A percentile compares a stretch with the other conserved stretches of the same genome.
phyloP scores from a whole-genome alignment of 2,113 vertebrate genomes.

The Leucopternis melanops region DNA sequence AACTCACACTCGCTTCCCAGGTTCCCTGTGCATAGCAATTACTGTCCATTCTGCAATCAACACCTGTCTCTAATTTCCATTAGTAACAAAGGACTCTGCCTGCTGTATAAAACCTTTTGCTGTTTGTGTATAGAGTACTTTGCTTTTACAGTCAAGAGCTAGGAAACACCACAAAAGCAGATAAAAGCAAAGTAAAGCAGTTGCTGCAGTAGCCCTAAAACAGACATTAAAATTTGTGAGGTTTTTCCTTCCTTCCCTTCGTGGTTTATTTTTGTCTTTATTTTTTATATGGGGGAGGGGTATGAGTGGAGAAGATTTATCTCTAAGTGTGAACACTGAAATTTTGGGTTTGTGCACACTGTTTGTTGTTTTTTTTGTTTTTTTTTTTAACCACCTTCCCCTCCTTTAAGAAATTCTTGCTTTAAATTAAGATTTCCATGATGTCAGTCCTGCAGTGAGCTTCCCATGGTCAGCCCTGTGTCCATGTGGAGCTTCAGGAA shows the following conservation, averaged over 20 bases:
- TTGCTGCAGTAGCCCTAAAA: neutral
- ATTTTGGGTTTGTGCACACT: neutral
- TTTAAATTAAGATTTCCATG: neutral
- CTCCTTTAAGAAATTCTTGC: neutral
- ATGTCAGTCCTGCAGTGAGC: neutral
- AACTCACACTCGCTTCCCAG: conserved; percentile 13
- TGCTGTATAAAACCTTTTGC: neutral
- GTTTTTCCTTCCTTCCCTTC: conserved; percentile 49
- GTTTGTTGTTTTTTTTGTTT: neutral
- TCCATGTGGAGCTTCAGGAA: neutral
- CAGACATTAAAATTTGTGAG: neutral
- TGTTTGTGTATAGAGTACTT: neutral
- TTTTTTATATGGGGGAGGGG: neutral
- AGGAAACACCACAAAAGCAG: neutral
- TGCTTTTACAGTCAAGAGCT: neutral
- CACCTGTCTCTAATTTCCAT: neutral
- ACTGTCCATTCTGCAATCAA: neutral
- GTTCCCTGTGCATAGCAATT: neutral
- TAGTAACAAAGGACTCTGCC: neutral
- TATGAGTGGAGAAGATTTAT: neutral
- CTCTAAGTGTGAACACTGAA: neutral
- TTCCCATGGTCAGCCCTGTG: neutral
- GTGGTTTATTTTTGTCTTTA: conserved; percentile 35
- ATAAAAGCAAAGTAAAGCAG: neutral
- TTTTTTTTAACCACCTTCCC: neutral